phyloP scores from a whole-genome alignment of 1,140 invertebrate species.

The Brachionus paranguensis region DNA sequence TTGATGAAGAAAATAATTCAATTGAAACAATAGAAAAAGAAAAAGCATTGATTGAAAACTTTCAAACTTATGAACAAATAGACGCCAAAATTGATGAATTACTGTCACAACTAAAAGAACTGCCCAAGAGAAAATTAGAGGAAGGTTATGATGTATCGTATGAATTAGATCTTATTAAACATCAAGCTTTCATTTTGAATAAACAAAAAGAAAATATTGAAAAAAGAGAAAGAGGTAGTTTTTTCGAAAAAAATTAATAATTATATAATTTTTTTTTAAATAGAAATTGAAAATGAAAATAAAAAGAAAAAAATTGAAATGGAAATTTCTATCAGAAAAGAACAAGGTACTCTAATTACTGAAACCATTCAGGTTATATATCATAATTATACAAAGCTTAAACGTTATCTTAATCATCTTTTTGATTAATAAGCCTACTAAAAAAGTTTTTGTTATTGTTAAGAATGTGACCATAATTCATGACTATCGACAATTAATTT shows the following conservation, averaged over 20 bases:
- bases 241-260: background rate
- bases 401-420: background rate
- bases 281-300: background rate
- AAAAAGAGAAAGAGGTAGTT: background rate
- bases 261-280: background rate
- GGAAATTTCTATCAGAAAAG: background rate
- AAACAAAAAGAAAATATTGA: background rate
- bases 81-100: background rate
- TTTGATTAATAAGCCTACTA: background rate
- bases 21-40: background rate
- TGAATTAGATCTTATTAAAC: background rate
- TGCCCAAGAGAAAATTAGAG: background rate
- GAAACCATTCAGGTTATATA: background rate
- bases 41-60: background rate
- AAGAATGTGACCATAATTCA: background rate
- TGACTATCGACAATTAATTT: no score
- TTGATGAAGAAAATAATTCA: background rate
- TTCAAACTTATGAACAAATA: background rate
- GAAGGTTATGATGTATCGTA: background rate
- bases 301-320: background rate
- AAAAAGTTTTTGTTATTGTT: background rate
- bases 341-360: background rate
- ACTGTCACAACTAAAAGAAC: background rate
- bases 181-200: background rate
- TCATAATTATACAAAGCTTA: background rate